Conservation (phyloP, 2,113 vertebrate genomes). For the Noctilio leporinus region DNA sequence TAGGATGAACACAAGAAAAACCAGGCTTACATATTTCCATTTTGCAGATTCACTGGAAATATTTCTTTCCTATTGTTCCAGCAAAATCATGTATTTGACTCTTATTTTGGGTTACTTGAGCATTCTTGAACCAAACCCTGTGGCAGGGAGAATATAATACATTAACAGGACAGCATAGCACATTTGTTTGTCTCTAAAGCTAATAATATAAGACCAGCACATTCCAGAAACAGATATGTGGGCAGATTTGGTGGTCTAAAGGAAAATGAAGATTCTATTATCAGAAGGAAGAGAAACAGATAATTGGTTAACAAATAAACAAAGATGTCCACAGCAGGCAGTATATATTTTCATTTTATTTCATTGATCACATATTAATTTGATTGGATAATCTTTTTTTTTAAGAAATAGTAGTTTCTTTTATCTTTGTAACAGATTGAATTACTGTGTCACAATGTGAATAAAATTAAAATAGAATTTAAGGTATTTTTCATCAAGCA, state of each 20-base stretch:
- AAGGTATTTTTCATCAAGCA: background rate
- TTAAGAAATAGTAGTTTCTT: background rate
- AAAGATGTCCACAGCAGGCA: background rate
- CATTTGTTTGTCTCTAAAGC: background rate
- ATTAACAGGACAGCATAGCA: background rate
- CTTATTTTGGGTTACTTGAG: background rate
- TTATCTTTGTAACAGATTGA: background rate
- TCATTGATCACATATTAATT: background rate
- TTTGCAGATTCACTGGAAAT: background rate
- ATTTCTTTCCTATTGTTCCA: background rate
- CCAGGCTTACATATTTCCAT: background rate
- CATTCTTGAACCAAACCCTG: background rate
- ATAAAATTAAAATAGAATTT: background rate
- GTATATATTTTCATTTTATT: background rate
- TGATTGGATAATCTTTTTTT: background rate
- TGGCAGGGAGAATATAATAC: background rate
- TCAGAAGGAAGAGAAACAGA: background rate
- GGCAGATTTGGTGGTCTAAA: background rate
- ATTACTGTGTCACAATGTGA: background rate
- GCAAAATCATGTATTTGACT: background rate
- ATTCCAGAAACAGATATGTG: background rate
- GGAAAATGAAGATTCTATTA: background rate
- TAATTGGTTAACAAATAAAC: background rate
- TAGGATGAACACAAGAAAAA: background rate
- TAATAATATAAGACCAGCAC: background rate